phyloP scores from a whole-genome alignment of 2,888 invertebrate genomes.

The Scotopteryx bipunctaria region DNA sequence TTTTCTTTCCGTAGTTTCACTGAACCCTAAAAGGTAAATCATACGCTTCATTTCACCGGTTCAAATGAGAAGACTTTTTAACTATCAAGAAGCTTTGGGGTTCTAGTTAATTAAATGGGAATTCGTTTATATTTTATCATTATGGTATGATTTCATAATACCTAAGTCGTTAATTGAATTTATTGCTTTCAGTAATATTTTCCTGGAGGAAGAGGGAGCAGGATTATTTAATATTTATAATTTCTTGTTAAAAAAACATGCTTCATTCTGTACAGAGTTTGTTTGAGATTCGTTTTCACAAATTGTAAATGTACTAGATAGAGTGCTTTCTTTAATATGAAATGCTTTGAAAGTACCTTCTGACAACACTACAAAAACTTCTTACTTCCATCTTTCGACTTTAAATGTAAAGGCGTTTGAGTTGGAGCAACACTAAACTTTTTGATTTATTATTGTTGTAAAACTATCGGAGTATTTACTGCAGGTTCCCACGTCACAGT shows the following conservation, averaged over 20 bases:
- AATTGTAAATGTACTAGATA: too few species aligned
- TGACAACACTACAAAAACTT: neutral
- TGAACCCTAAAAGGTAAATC: constrained; percentile 48
- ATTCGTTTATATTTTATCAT: constrained; percentile 33
- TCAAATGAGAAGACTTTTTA: constrained; percentile 55
- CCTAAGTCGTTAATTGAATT: constrained; percentile 4
- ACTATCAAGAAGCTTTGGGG: constrained; percentile 44
- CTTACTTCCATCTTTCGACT: constrained; percentile 16
- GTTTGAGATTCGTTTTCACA: too few species aligned
- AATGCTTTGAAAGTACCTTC: neutral
- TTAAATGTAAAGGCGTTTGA: constrained; percentile 18
- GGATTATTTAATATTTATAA: too few species aligned
- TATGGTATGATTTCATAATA: constrained; percentile 6
- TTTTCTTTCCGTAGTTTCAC: neutral
- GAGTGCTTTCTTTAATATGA: neutral
- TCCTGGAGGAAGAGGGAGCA: too few species aligned
- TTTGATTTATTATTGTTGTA: constrained; percentile 61
- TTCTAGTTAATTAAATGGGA: constrained; percentile 49
- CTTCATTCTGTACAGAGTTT: too few species aligned
- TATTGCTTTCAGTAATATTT: neutral
- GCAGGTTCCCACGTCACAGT: constrained; percentile 62
- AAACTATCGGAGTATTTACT: constrained; percentile 66
- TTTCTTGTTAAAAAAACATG: too few species aligned
- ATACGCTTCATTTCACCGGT: constrained; percentile 56
- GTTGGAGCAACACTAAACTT: constrained; percentile 34